Base-by-base conservation (phyloP, 2,797 vertebrate genomes). In the Remorina albescens region DNA sequence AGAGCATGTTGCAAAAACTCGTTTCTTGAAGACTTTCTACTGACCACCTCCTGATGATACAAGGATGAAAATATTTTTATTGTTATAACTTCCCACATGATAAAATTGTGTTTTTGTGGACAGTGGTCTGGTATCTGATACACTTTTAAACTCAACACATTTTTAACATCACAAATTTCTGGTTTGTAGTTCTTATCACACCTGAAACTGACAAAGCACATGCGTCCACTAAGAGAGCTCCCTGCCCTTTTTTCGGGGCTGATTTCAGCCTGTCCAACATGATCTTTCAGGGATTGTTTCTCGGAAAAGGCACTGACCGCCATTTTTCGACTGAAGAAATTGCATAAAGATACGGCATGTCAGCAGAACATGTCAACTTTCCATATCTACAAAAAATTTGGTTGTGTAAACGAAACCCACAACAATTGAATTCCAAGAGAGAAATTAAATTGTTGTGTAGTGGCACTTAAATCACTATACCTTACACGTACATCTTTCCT, bases 401-500 rank as follows among this genome's bases (percentile, higher is more conserved):
- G 3, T 55, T 19, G 1, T 57, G 28, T 50, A 37, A 72, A 44
- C 16, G 28, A 56, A 74, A 37, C 44, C 21, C 25, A 53, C 21
- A 36, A 6, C 0, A 1, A 26, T 25, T 28, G 53, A 59, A 57
- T n/a, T 34, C 12, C 15, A 2, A 23, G 7, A 70, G 21, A 50
- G 18, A 50, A 64, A 76, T 63, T 1, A 19, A 77, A 81, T 46
- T 9, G 36, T 19, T 21, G n/a, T 28, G 9, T 18, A 50, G 26
- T 39, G 42, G 18, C 36, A 30, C 51, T 59, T 32, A 42, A 28
- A 16, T 51, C 57, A 42, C 50, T 60, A 25, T 42, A 57, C 34
- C n/a, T 66, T 41, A 12, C 57, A 68, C n/a, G 61, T 19, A 28
- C 21, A 60, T 57, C 12, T 49, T 59, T 49, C 41, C 15, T 26